Evolutionary conservation across 2,113 vertebrate species (phyloP).

Genomic region (Cottus gobio): DNA sequence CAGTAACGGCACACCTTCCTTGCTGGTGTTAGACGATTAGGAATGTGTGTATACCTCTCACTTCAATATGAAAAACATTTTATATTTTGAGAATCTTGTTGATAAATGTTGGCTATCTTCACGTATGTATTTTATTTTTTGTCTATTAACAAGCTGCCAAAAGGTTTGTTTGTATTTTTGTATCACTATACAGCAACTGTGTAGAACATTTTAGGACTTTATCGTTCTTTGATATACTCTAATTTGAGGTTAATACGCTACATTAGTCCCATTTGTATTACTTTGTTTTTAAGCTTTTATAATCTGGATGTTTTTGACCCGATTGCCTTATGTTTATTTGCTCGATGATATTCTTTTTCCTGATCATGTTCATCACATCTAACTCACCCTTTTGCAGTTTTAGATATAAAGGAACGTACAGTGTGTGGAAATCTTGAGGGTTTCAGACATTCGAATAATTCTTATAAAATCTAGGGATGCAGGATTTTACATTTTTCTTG

Average conservation of each 20-base stretch:
- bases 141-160: slow-evolving; percentile 22
- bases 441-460: background rate
- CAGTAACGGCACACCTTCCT: slow-evolving; percentile 37
- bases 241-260: slow-evolving; percentile 40
- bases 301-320: slow-evolving; percentile 23
- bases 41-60: slow-evolving; percentile 40
- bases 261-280: slow-evolving; percentile 24
- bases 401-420: background rate
- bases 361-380: background rate
- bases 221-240: slow-evolving; percentile 38
- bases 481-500: too few relatives aligned
- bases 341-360: background rate
- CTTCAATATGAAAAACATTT: background rate
- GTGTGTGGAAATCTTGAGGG: background rate
- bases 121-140: slow-evolving; percentile 11
- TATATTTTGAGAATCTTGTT: slow-evolving; percentile 6
- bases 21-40: slow-evolving; percentile 35
- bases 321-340: slow-evolving; percentile 29
- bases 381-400: background rate
- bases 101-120: slow-evolving; percentile 17
- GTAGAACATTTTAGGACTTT: slow-evolving; percentile 44
- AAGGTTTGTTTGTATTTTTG: slow-evolving; percentile 56
- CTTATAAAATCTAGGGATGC: too few relatives aligned
- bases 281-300: slow-evolving; percentile 35
- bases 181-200: slow-evolving; percentile 53